Evolutionary conservation across 2,888 invertebrate species (phyloP).

Genomic region (Drosophila niveifrons): DNA sequence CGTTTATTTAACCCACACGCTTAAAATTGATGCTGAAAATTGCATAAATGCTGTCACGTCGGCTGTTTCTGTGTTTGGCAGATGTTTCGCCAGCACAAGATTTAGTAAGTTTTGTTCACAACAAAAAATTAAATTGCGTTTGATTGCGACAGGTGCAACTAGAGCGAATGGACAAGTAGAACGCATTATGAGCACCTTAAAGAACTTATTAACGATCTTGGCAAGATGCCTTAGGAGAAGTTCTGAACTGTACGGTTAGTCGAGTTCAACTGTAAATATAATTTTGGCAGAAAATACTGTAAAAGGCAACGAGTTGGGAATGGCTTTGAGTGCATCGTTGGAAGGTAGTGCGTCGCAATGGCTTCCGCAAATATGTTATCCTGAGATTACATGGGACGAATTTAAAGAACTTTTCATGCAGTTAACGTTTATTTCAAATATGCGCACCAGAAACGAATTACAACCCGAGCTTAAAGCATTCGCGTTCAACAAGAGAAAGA

Average conservation of each 20-base stretch:
- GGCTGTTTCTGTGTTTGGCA: slow-evolving; percentile 6
- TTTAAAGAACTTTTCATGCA: slow-evolving; percentile 15
- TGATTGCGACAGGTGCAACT: slow-evolving; percentile 7
- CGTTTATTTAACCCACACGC: slow-evolving; percentile 5
- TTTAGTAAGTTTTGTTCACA: slow-evolving; percentile 1
- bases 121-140: slow-evolving; percentile 3
- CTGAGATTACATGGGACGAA: not conserved
- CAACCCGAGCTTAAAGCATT: slow-evolving; percentile 12
- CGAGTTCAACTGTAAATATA: not conserved
- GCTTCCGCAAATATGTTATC: not conserved
- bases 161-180: not conserved
- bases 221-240: not conserved
- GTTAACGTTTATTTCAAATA: slow-evolving; percentile 15
- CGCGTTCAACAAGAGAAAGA: slow-evolving; percentile 1
- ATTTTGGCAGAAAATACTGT: not conserved
- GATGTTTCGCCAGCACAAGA: not conserved
- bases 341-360: slow-evolving; percentile 28
- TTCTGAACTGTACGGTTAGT: not conserved
- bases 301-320: slow-evolving; percentile 25
- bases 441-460: slow-evolving; percentile 8
- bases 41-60: slow-evolving; percentile 9
- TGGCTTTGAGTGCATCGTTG: slow-evolving; percentile 28
- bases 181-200: slow-evolving; percentile 2
- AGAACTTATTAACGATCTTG: slow-evolving; percentile 7
- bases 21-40: slow-evolving; percentile 14